These are phyloP conservation scores for Syrmaticus mikado DNA, from an alignment of 2,113 vertebrate genomes.

Conservation along the genomic window DNA sequence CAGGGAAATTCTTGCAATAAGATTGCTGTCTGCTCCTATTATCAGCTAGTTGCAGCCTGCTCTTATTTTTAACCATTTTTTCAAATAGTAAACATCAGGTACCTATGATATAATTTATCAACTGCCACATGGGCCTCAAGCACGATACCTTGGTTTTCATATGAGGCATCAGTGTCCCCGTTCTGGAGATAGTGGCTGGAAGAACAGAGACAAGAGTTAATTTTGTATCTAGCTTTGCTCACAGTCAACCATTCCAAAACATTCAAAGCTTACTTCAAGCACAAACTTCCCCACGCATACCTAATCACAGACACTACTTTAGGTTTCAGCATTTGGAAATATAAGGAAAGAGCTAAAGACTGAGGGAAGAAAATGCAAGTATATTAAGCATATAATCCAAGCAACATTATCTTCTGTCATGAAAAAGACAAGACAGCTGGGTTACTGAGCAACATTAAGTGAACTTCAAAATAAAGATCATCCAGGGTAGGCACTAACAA, in stretches of 20 bases:
- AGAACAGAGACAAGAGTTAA: constrained; percentile 20
- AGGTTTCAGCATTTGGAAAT: neutral
- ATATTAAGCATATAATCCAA: neutral
- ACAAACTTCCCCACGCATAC: neutral
- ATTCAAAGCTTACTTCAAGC: neutral
- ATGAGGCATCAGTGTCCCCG: constrained; percentile 78
- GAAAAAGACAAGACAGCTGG: neutral
- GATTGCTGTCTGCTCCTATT: neutral
- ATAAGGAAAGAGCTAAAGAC: neutral
- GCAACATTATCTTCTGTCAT: neutral
- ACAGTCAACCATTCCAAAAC: neutral
- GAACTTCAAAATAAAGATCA: neutral
- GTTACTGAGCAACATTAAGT: neutral
- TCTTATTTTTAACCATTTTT: neutral
- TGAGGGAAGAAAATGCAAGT: neutral
- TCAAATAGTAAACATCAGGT: neutral
- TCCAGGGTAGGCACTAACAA: fast-evolving
- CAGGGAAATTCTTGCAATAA: neutral
- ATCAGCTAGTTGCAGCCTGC: neutral
- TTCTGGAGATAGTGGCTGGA: constrained; percentile 80
- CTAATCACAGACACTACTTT: neutral
- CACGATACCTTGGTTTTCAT: constrained; percentile 75
- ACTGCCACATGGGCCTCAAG: neutral
- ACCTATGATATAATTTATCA: neutral
- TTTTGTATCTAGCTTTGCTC: neutral